Evolutionary conservation across 2,888 invertebrate species (phyloP).

Genomic region (Mythimna ferrago): DNA sequence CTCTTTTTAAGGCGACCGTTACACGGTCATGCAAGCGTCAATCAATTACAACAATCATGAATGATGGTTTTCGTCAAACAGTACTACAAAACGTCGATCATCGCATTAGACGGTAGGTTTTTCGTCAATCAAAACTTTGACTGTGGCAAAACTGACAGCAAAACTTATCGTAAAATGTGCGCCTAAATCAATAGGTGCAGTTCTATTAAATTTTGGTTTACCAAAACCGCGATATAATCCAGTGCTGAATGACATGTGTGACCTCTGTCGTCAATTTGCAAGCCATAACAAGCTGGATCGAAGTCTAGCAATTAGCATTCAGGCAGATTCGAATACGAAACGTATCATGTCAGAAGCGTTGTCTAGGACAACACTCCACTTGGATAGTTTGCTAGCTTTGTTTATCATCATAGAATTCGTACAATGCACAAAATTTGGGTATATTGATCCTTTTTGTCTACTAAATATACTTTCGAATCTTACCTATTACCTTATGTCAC

Average conservation of each 20-base stretch:
- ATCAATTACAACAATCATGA: too few relatives aligned
- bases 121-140: too few relatives aligned
- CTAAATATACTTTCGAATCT: neutral
- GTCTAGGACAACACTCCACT: neutral
- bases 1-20: too few relatives aligned
- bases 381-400: neutral
- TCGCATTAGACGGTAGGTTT: too few relatives aligned
- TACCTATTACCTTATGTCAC: too few relatives aligned
- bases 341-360: neutral
- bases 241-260: neutral
- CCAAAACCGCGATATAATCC: neutral
- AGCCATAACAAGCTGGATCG: neutral
- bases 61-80: too few relatives aligned
- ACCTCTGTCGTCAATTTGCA: constrained; percentile 5
- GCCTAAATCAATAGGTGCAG: too few relatives aligned
- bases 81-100: too few relatives aligned
- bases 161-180: too few relatives aligned
- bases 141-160: too few relatives aligned
- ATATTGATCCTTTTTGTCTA: neutral
- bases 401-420: neutral
- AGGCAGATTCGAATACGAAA: neutral
- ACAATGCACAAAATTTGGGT: neutral
- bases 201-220: neutral
- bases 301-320: neutral
- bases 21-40: too few relatives aligned